Conservation (phyloP, 2,888 invertebrate species). For the Netelia fuscicornis region DNA sequence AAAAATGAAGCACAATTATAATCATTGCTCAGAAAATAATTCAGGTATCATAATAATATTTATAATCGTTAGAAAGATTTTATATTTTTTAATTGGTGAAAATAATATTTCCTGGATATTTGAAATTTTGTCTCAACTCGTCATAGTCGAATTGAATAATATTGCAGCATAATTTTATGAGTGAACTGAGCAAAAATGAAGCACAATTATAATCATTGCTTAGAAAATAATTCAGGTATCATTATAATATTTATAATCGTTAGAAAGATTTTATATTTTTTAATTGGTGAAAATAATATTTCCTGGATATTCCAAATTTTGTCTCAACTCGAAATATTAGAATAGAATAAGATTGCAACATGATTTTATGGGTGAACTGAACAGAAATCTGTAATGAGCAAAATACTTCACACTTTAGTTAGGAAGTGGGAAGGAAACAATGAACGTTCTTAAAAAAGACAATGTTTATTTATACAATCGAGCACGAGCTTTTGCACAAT, state of each 20-base stretch:
- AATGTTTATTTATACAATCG: conserved; percentile 74
- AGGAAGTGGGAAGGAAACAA: not conserved
- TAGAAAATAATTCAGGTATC: not conserved
- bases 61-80: no score
- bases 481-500: conserved; percentile 58
- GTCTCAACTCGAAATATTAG: no score
- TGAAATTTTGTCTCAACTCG: no score
- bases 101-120: no score
- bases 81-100: no score
- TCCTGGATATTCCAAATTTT: no score
- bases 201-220: not conserved
- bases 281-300: no score
- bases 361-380: not conserved
- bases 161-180: no score
- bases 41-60: not conserved
- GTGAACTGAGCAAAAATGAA: not conserved
- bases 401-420: not conserved
- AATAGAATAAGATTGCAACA: no score
- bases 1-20: not conserved
- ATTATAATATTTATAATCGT: not conserved
- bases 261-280: no score
- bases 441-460: conserved; percentile 66
- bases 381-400: not conserved
- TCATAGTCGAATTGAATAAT: no score
- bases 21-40: not conserved